A percentile compares a stretch with the other conserved stretches of the same genome.
These are phyloP conservation scores for Synergus gifuensis DNA, from an alignment of 2,888 invertebrate genomes.

Conservation along the genomic window DNA sequence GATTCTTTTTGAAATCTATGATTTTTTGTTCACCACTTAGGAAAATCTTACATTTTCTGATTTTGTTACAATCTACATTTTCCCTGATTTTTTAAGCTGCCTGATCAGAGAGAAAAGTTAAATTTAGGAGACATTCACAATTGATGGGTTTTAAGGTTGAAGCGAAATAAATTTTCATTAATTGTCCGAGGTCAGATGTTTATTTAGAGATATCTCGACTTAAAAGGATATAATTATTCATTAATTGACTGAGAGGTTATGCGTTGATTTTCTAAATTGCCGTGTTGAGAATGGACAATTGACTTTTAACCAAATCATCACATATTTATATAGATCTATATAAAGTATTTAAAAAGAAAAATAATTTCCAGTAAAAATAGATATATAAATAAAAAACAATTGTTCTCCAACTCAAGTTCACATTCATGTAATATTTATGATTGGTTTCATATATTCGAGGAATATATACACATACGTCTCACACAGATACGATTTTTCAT, in stretches of 20 bases:
- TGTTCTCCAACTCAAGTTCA: not conserved
- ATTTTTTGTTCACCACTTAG: too few relatives aligned
- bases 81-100: too few relatives aligned
- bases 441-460: not conserved
- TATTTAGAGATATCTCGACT: not conserved
- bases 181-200: not conserved
- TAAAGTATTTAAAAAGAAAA: too few relatives aligned
- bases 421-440: not conserved
- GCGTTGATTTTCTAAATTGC: not conserved
- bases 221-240: not conserved
- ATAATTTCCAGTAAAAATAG: too few relatives aligned
- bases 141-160: not conserved
- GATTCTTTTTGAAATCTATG: too few relatives aligned
- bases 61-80: too few relatives aligned
- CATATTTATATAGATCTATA: too few relatives aligned
- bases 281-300: not conserved
- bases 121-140: not conserved
- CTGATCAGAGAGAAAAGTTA: not conserved
- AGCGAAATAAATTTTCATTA: constrained; percentile 1
- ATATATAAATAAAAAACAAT: not conserved
- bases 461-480: not conserved
- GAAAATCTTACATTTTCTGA: too few relatives aligned
- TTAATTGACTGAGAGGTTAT: not conserved
- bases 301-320: too few relatives aligned
- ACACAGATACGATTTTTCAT: not conserved